These are phyloP conservation scores for Halictus ligatus DNA, from an alignment of 2,888 invertebrate species.

Conservation along the genomic window DNA sequence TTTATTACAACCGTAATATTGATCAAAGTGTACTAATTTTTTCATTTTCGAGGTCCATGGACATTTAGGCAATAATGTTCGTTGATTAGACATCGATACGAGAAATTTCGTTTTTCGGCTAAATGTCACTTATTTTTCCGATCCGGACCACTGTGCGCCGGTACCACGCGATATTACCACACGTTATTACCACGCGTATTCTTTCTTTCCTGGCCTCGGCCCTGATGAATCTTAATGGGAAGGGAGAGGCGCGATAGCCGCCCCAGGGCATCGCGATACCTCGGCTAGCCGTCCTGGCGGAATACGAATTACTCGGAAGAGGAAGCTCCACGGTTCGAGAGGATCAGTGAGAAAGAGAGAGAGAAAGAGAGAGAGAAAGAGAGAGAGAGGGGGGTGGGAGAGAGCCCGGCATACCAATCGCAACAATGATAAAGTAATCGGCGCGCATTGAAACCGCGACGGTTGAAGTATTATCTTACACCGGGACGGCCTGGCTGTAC, in stretches of 20 bases:
- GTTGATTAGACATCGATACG: too few relatives aligned
- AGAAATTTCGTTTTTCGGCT: too few relatives aligned
- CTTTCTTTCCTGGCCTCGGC: conserved; percentile 30
- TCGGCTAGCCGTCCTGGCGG: conserved; percentile 13
- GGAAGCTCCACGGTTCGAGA: conserved; percentile 24
- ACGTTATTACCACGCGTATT: conserved; percentile 35
- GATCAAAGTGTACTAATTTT: too few relatives aligned
- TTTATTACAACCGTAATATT: too few relatives aligned
- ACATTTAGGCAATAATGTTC: too few relatives aligned
- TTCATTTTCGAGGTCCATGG: too few relatives aligned
- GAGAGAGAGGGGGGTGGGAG: conserved; percentile 17
- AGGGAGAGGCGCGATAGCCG: conserved; percentile 32
- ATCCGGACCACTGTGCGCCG: background rate
- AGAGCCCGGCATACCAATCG: conserved; percentile 30
- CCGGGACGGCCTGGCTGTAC: background rate
- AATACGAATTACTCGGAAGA: conserved; percentile 50
- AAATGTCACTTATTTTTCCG: too few relatives aligned
- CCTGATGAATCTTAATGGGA: conserved; percentile 37
- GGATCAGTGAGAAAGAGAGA: background rate
- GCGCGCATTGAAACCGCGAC: conserved; percentile 10
- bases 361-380: background rate
- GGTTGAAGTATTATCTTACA: conserved; percentile 18
- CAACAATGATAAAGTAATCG: conserved; percentile 39
- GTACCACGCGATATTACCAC: conserved; percentile 17
- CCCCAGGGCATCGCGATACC: conserved; percentile 1